Percentiles rank a stretch among this genome's conserved stretches.
phyloP scores from a whole-genome alignment of 2,113 vertebrate genomes.

The Megalops atlanticus region DNA sequence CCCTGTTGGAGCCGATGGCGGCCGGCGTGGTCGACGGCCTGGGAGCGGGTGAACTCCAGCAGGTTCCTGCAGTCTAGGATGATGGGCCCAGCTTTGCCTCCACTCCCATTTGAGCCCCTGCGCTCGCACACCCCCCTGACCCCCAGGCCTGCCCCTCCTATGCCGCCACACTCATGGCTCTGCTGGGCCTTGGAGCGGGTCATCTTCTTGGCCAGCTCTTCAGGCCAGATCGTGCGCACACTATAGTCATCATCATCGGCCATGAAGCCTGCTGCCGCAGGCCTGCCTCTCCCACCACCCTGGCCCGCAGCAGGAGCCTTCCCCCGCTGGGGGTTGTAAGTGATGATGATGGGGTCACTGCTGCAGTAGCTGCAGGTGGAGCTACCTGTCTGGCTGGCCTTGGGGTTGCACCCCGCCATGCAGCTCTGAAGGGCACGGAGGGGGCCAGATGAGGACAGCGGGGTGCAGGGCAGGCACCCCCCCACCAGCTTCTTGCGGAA shows the following conservation, averaged over 20 bases:
- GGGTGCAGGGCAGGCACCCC: slow-evolving; percentile 76
- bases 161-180: slow-evolving; percentile 53
- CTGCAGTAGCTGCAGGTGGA: slow-evolving; percentile 84
- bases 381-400: slow-evolving; percentile 73
- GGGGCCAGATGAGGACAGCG: slow-evolving; percentile 69
- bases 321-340: slow-evolving; percentile 71
- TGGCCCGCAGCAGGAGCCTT: slow-evolving; percentile 60
- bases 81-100: slow-evolving; percentile 55
- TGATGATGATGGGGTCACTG: slow-evolving; percentile 84
- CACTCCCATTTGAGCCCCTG: slow-evolving; percentile 55
- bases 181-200: slow-evolving; percentile 66
- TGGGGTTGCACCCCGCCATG: slow-evolving; percentile 74
- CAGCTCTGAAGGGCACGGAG: slow-evolving; percentile 74
- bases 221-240: slow-evolving; percentile 79
- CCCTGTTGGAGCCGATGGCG: slow-evolving; percentile 72
- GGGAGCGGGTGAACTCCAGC: slow-evolving; percentile 64
- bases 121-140: slow-evolving; percentile 43
- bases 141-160: slow-evolving; percentile 44
- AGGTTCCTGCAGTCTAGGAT: slow-evolving; percentile 78
- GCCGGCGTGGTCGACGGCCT: slow-evolving; percentile 66
- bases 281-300: slow-evolving; percentile 39
- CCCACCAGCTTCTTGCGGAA: slow-evolving; percentile 71
- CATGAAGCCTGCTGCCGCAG: slow-evolving; percentile 46
- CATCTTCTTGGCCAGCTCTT: slow-evolving; percentile 80
- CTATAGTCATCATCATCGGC: slow-evolving; percentile 76